A percentile compares a stretch with the other conserved stretches of the same genome.
Conservation (phyloP, 37 sponge, comb jelly and placozoan genomes). For the Chondrosia reniformis region DNA sequence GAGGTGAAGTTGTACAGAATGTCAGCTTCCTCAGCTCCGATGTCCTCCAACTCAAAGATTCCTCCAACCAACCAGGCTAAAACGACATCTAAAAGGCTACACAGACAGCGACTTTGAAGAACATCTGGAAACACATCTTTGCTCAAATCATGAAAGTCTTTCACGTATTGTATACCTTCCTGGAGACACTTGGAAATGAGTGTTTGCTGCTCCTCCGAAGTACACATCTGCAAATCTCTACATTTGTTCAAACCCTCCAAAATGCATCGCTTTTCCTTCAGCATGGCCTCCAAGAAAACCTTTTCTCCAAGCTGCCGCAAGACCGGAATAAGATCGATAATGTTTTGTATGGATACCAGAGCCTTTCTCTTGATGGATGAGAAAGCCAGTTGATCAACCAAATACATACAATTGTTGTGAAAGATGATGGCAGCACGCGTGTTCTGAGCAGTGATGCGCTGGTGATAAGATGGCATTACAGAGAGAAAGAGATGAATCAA, state of each 20-base stretch:
- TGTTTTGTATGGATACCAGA: slow-evolving; percentile 26
- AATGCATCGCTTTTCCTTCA: slow-evolving; percentile 46
- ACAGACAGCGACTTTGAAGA: slow-evolving; percentile 36
- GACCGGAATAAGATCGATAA: slow-evolving; percentile 71
- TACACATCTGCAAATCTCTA: neutral
- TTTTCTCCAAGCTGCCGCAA: slow-evolving; percentile 73
- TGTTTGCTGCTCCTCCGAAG: neutral
- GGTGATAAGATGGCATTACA: neutral
- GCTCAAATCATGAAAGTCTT: neutral
- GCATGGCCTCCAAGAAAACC: slow-evolving; percentile 53
- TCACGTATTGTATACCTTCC: neutral
- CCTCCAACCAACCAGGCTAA: slow-evolving; percentile 34
- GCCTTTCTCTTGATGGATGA: neutral
- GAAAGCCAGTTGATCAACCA: slow-evolving; percentile 75
- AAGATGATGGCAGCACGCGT: slow-evolving; percentile 31
- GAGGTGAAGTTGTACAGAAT: slow-evolving; percentile 30
- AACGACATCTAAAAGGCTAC: slow-evolving; percentile 42
- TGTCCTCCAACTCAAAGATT: slow-evolving; percentile 70
- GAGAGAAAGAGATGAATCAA: slow-evolving; percentile 6
- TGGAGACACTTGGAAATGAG: slow-evolving; percentile 1
- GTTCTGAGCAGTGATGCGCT: neutral
- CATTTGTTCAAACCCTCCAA: slow-evolving; percentile 25
- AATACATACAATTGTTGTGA: slow-evolving; percentile 88
- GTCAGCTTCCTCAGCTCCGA: slow-evolving; percentile 53
- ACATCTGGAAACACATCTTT: slow-evolving; percentile 35